Evolutionary conservation across 2,113 vertebrate species (phyloP).

Genomic region (Hippopotamus amphibius): DNA sequence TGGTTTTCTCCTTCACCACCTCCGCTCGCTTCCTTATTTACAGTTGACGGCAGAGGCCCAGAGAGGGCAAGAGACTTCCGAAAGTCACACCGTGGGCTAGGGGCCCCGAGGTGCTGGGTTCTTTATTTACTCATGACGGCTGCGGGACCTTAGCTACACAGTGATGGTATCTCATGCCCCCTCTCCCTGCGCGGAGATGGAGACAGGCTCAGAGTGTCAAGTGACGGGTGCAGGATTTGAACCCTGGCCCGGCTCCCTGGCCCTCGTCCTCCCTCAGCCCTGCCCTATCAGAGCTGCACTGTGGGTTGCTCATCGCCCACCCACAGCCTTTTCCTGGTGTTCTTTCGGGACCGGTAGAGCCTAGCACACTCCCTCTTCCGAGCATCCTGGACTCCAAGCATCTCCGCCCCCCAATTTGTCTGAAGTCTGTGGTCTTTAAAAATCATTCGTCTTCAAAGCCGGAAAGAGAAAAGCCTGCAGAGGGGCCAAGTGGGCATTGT

Average conservation of each 20-base stretch:
- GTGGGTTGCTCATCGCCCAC: neutral
- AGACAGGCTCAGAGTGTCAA: neutral
- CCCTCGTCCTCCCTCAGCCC: neutral
- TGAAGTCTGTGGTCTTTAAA: conserved; percentile 82
- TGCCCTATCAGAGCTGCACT: no score
- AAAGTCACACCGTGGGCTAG: neutral
- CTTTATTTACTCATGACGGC: accelerated
- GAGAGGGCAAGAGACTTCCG: neutral
- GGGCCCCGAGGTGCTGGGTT: no score
- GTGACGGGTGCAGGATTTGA: no score
- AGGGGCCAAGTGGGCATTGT: neutral
- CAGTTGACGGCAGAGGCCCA: neutral
- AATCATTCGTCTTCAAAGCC: conserved; percentile 86
- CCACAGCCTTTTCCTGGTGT: neutral
- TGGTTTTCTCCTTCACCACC: neutral
- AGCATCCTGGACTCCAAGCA: conserved; percentile 77
- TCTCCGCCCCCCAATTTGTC: conserved; percentile 72
- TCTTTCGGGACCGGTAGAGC: accelerated
- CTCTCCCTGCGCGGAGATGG: neutral
- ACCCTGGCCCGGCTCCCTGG: neutral
- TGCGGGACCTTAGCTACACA: no score
- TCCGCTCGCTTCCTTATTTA: accelerated
- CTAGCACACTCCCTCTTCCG: conserved; percentile 69
- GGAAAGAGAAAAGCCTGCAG: conserved; percentile 61
- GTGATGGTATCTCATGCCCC: accelerated